Conservation (phyloP, 2,888 invertebrate species). For the Sesamia inferens region DNA sequence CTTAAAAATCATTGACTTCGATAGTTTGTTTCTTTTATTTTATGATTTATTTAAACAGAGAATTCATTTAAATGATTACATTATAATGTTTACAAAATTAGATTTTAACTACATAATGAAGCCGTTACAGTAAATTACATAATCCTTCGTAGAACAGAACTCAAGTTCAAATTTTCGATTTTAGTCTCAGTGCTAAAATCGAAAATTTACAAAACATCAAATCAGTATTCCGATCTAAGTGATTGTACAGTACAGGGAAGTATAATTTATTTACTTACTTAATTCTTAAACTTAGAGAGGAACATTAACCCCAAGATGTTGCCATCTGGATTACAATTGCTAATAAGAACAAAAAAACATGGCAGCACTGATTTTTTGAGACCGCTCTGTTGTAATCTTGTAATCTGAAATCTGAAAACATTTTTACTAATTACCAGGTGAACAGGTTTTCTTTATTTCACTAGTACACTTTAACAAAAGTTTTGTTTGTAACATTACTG, state of each 20-base stretch:
- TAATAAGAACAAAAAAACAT: conserved; percentile 76
- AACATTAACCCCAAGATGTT: conserved; percentile 66
- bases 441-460: conserved; percentile 49
- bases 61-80: background rate
- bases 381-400: conserved; percentile 85
- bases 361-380: conserved; percentile 72
- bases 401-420: conserved; percentile 88
- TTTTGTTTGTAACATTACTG: background rate
- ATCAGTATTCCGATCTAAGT: conserved; percentile 59
- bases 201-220: conserved; percentile 58
- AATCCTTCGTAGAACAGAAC: conserved; percentile 31
- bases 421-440: conserved; percentile 72
- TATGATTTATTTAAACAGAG: background rate
- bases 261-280: conserved; percentile 67
- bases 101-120: conserved; percentile 13
- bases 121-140: conserved; percentile 38
- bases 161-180: background rate
- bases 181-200: conserved; percentile 9
- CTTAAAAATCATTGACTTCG: background rate
- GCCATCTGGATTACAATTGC: conserved; percentile 72
- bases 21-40: background rate
- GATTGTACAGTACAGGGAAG: conserved; percentile 61
- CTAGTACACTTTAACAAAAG: background rate
- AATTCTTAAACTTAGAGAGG: conserved; percentile 60
- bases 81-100: conserved; percentile 15